These are phyloP conservation scores for Rhogogaster chlorosoma DNA, from an alignment of 2,888 invertebrate species.

Conservation along the genomic window DNA sequence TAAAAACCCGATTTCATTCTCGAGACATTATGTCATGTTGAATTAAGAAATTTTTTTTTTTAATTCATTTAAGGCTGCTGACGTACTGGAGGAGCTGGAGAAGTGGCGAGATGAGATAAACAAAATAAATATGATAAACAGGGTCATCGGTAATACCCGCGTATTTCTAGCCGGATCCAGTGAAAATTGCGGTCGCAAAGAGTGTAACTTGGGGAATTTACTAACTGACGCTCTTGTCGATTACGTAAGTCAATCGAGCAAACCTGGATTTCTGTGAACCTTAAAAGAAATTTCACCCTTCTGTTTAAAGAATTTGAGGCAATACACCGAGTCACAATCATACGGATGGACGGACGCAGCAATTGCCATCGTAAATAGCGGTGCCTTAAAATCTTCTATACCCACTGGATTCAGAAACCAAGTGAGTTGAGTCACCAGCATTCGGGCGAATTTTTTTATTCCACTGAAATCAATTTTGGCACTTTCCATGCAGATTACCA, in stretches of 20 bases:
- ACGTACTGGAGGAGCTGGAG: slow-evolving; percentile 82
- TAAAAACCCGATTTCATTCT: not conserved
- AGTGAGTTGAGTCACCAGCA: slow-evolving; percentile 56
- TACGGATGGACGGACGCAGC: slow-evolving; percentile 89
- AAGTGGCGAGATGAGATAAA: slow-evolving; percentile 81
- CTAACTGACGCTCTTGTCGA: slow-evolving; percentile 88
- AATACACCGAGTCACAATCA: slow-evolving; percentile 75
- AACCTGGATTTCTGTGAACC: not conserved
- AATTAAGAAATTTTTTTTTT: too few relatives aligned
- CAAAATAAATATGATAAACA: slow-evolving; percentile 77
- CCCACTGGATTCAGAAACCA: slow-evolving; percentile 78
- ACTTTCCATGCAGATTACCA: slow-evolving; percentile 81
- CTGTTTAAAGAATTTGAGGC: slow-evolving; percentile 75
- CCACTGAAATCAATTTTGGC: slow-evolving; percentile 16
- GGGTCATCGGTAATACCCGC: slow-evolving; percentile 84
- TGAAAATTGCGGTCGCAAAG: slow-evolving; percentile 83
- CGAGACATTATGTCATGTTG: not conserved
- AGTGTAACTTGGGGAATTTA: slow-evolving; percentile 93
- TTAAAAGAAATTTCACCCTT: slow-evolving; percentile 32
- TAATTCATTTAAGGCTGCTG: slow-evolving; percentile 79
- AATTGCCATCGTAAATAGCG: slow-evolving; percentile 88
- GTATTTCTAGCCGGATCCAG: slow-evolving; percentile 85
- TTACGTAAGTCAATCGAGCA: slow-evolving; percentile 75
- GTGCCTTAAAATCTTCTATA: slow-evolving; percentile 87
- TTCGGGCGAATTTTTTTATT: too few relatives aligned